These are phyloP conservation scores for Metridium senile DNA, from an alignment of 92 coral and sea anemone genomes.

Conservation along the genomic window DNA sequence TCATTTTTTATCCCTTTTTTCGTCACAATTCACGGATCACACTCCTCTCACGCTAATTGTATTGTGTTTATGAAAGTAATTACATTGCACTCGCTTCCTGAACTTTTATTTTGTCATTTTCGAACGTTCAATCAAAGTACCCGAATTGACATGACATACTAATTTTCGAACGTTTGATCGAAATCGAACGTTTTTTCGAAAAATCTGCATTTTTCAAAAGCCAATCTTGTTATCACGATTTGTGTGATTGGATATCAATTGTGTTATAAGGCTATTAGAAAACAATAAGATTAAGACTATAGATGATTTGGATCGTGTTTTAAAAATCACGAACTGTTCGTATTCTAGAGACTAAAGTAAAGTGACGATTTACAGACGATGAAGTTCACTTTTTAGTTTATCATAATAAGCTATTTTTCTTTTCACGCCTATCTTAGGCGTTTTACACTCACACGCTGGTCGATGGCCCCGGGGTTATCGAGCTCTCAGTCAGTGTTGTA, in stretches of 20 bases:
- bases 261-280: slow-evolving; percentile 73
- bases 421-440: slow-evolving; percentile 29
- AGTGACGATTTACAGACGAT: too few relatives aligned
- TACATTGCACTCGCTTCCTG: slow-evolving; percentile 27
- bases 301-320: not conserved
- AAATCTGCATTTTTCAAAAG: slow-evolving; percentile 32
- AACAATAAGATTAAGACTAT: slow-evolving; percentile 26
- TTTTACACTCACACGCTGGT: slow-evolving; percentile 44
- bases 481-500: slow-evolving; percentile 75
- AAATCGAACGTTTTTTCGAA: not conserved
- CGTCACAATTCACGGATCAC: not conserved
- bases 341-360: too few relatives aligned
- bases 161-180: slow-evolving; percentile 4
- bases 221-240: slow-evolving; percentile 45
- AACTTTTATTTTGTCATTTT: slow-evolving; percentile 9
- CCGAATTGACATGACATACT: not conserved
- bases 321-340: not conserved
- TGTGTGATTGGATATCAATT: slow-evolving; percentile 61
- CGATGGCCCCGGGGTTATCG: slow-evolving; percentile 52
- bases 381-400: not conserved
- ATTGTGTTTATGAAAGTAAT: slow-evolving; percentile 14
- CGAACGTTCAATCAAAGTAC: slow-evolving; percentile 2
- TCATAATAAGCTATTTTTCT: slow-evolving; percentile 14
- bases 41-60: slow-evolving; percentile 22
- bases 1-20: not conserved